These are phyloP conservation scores for Epiblema foenella DNA, from an alignment of 2,888 invertebrate species.

Conservation along the genomic window DNA sequence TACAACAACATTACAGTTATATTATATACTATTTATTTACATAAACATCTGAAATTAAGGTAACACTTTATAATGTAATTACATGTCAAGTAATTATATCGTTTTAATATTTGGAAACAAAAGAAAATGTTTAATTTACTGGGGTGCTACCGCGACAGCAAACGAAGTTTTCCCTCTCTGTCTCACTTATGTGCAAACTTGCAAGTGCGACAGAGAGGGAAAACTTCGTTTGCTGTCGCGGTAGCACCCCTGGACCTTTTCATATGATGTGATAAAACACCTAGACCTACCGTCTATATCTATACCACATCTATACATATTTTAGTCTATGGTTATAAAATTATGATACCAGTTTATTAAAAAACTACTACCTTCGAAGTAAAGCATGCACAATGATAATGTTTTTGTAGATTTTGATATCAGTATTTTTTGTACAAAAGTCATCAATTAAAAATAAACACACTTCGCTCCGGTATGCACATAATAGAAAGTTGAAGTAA, in stretches of 20 bases:
- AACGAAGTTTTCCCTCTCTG: too few relatives aligned
- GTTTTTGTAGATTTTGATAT: neutral
- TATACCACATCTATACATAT: neutral
- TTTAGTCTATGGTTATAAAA: neutral
- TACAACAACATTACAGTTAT: too few relatives aligned
- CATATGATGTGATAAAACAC: neutral
- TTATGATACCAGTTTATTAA: conserved; percentile 1
- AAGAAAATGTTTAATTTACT: neutral
- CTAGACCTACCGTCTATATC: too few relatives aligned
- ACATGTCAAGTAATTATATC: neutral
- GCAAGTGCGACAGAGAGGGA: too few relatives aligned
- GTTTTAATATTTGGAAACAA: neutral
- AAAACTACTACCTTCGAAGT: conserved; percentile 8
- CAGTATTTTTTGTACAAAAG: too few relatives aligned
- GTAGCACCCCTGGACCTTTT: too few relatives aligned
- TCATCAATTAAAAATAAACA: too few relatives aligned
- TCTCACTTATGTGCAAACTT: too few relatives aligned
- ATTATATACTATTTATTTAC: neutral
- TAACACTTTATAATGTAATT: neutral
- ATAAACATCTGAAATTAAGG: neutral
- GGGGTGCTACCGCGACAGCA: too few relatives aligned
- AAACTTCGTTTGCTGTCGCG: too few relatives aligned
- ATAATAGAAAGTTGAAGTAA: too few relatives aligned
- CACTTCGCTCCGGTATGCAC: too few relatives aligned
- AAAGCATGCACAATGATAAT: neutral